phyloP scores from a whole-genome alignment of 2,888 invertebrate genomes.

The Nemurella pictetii region DNA sequence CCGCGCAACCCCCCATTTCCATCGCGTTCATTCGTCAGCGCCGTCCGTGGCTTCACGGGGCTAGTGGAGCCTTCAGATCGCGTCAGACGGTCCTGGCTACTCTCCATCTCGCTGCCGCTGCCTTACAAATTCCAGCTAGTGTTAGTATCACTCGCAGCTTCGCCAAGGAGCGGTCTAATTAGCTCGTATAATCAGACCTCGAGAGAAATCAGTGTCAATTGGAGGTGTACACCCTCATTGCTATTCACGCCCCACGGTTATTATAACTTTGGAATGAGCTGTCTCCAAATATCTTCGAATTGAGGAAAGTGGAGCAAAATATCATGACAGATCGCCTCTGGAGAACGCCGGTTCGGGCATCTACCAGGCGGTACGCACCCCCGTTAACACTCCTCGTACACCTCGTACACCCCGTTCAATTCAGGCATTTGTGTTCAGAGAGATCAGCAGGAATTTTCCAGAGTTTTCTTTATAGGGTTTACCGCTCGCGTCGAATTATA shows the following conservation, averaged over 20 bases:
- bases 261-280: background rate
- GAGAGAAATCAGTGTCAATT: constrained; percentile 38
- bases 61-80: no score
- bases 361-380: no score
- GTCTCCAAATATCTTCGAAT: background rate
- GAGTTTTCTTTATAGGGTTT: background rate
- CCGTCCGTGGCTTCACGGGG: background rate
- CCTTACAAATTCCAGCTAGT: background rate
- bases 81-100: background rate
- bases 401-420: no score
- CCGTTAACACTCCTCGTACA: no score
- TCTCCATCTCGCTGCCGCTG: background rate
- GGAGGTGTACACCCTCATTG: background rate
- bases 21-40: background rate
- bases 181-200: constrained; percentile 36
- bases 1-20: background rate
- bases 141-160: constrained; percentile 5
- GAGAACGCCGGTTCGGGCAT: background rate
- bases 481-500: background rate
- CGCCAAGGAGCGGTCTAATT: constrained; percentile 36
- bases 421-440: no score
- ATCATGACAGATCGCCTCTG: background rate
- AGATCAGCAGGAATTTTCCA: background rate
- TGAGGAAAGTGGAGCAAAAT: background rate
- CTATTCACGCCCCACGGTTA: background rate